These are phyloP conservation scores for Lydus trimaculatus DNA, from an alignment of 2,888 invertebrate species.

Conservation along the genomic window DNA sequence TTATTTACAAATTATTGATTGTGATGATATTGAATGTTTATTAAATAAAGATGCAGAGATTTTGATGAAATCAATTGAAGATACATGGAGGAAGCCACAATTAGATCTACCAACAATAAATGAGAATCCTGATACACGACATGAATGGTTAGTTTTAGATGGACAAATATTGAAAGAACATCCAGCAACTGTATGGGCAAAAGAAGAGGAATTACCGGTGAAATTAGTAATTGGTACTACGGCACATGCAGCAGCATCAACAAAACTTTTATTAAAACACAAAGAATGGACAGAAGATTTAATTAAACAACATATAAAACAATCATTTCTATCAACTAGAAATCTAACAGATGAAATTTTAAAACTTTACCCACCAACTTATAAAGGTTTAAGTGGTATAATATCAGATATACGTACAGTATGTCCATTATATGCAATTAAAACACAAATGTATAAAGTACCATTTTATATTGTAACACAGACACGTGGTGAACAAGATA, in stretches of 20 bases:
- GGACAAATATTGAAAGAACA: slow-evolving; percentile 73
- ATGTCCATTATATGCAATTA: slow-evolving; percentile 77
- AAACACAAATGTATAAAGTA: slow-evolving; percentile 68
- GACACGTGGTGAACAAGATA: slow-evolving; percentile 61
- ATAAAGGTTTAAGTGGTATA: slow-evolving; percentile 72
- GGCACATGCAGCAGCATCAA: slow-evolving; percentile 74
- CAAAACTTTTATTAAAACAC: slow-evolving; percentile 67
- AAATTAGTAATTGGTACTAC: slow-evolving; percentile 76
- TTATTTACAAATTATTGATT: slow-evolving; percentile 65
- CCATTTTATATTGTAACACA: slow-evolving; percentile 80
- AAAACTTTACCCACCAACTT: slow-evolving; percentile 72
- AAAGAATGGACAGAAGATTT: slow-evolving; percentile 72
- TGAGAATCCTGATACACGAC: slow-evolving; percentile 66
- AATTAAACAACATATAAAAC: slow-evolving; percentile 69
- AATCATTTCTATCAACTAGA: slow-evolving; percentile 69
- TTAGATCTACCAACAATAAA: slow-evolving; percentile 63
- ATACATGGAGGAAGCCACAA: slow-evolving; percentile 72
- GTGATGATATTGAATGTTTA: slow-evolving; percentile 66
- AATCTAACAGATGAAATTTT: slow-evolving; percentile 70
- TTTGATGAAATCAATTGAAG: slow-evolving; percentile 74
- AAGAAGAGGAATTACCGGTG: slow-evolving; percentile 57
- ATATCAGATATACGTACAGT: slow-evolving; percentile 81
- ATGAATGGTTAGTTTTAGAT: slow-evolving; percentile 79
- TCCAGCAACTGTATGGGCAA: slow-evolving; percentile 70
- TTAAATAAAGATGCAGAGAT: slow-evolving; percentile 64